Base-by-base conservation (phyloP, 2,888 invertebrate species). In the Sisyra nigra region DNA sequence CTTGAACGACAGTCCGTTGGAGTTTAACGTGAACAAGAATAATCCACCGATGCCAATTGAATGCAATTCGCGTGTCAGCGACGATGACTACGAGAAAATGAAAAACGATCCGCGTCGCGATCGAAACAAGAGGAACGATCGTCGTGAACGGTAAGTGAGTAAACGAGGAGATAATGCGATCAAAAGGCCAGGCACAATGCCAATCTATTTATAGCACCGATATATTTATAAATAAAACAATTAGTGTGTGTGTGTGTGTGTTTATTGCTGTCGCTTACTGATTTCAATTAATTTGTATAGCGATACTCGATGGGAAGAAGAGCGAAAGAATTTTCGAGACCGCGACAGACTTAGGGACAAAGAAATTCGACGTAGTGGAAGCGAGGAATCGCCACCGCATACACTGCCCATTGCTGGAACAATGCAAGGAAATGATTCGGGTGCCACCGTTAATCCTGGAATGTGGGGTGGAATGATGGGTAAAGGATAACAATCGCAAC, bases 21-120 rank as follows among this genome's bases (percentile, higher is more conserved):
- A 76, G 52, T 78, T 77, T 55, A 74, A 72, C 51, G 67, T 65
- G 32, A 71, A 67, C 50, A 75, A 74, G 54, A 70, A 69, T 57
- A 74, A 70, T 54, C 71, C 69, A 41, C 68, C 71, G 18, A 67
- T 74, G 52, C 66, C 71, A 13, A 57, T 67, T 7, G 54, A 31
- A 67, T 66, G 38, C 59, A 61, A 61, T 48, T 52, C 1, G 54
- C 55, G 29, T 53, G 55, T 48, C 36, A 53, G 54, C 31, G 67
- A 67, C 39, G 60, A 65, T 44, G 57, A 59, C 14, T 58, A 54
- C 37, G 56, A 56, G 8, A 60, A 44, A 11, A 60, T 64, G 48
- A 61, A 61, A 32, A 61, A 57, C 47, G 63, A 29, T 47, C 52
- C 1, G 55, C 56, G 35, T 54, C 54, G 48, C 34, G 48, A 36